These are phyloP conservation scores for Nasonia giraulti DNA, from an alignment of 1,140 invertebrate species.

Conservation along the genomic window DNA sequence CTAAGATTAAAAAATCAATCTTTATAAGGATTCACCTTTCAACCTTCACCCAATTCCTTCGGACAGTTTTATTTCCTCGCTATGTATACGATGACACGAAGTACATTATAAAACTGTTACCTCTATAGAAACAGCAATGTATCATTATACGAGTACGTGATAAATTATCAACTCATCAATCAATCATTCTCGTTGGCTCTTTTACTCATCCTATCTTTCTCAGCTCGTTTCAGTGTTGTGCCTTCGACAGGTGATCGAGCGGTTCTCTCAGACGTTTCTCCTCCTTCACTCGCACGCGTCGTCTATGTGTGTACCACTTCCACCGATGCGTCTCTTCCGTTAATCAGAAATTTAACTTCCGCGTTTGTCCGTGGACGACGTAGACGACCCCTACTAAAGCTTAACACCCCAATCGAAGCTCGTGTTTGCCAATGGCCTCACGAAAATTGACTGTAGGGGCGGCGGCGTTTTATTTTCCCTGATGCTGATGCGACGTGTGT, in stretches of 20 bases:
- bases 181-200: background rate
- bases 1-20: background rate
- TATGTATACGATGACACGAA: background rate
- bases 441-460: background rate
- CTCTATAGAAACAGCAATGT: background rate
- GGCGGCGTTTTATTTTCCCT: background rate
- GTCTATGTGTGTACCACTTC: background rate
- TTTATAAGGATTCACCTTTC: background rate
- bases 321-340: background rate
- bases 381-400: background rate
- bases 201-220: background rate
- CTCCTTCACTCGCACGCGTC: background rate
- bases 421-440: background rate
- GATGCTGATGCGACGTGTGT: background rate
- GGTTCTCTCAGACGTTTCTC: background rate
- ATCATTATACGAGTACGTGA: background rate
- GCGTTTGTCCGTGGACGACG: background rate
- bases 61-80: background rate
- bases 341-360: conserved; percentile 28
- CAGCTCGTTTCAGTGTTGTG: background rate
- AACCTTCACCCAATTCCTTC: background rate
- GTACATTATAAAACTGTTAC: conserved; percentile 11
- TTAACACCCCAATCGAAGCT: background rate
- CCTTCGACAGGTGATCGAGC: conserved; percentile 24
- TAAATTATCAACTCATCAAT: conserved; percentile 22